Evolutionary conservation across 2,113 vertebrate genomes (phyloP), one percentile per base, ranked within the genome.

Genomic region (Zosterops borbonicus): DNA sequence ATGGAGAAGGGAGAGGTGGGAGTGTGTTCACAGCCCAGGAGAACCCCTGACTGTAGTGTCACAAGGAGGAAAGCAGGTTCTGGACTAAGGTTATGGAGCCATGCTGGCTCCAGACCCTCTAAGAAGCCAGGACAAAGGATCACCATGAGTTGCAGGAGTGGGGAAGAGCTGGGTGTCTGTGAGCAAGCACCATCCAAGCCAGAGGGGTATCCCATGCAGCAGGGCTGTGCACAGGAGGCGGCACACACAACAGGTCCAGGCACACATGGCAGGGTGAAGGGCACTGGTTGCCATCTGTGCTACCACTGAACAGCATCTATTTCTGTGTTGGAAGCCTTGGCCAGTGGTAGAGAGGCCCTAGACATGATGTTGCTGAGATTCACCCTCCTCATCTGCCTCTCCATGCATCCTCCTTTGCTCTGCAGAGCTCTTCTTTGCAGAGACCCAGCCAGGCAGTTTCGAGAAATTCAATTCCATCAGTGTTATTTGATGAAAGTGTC

Each of bases 41-140:
- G 76, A 78, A 70, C 64, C 31, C 50, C 47, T 2, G 3, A 8
- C 15, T 0, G 0, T 2, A 22, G 41, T 3, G 25, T 46, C 37
- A 76, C 0, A 2, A 60, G 56, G 37, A 71, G 33, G 39, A 84
- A 60, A 49, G 78, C 65, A 89, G 85, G 25, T 5, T 62, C 14
- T 41, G 82, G 70, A 60, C n/a, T 8, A 11, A 1, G 2, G 31
- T 44, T 52, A 2, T 1, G n/a, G 60, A 88, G 50, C 58, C 41
- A 24, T 1, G 6, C 37, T 29, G 29, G 12, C 31, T 65, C 33
- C 58, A 79, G 56, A 42, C 8, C 25, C 62, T 7, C 1, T 0
- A 2, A 79, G 79, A 75, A 47, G 39, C 23, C 83, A 75, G 82
- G 62, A 82, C 27, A 49, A 46, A 37, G 46, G 22, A 31, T 59